These are phyloP conservation scores for Dicrurus megarhynchus DNA, from an alignment of 2,113 vertebrate species.

Conservation along the genomic window DNA sequence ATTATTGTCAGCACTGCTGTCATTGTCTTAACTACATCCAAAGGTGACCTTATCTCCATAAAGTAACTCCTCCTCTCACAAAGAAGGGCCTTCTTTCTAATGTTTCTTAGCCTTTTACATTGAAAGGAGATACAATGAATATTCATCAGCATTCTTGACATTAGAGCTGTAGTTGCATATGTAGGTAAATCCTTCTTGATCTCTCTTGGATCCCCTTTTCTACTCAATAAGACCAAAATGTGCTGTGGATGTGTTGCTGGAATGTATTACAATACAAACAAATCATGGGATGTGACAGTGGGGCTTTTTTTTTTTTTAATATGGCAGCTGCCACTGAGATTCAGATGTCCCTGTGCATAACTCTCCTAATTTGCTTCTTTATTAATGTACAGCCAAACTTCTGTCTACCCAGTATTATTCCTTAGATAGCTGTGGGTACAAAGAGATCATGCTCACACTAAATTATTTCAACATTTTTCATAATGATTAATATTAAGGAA, in stretches of 20 bases:
- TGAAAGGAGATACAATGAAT: not conserved
- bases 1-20: not conserved
- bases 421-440: not conserved
- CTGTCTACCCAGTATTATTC: not conserved
- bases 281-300: not conserved
- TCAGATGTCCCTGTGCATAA: not conserved
- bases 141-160: not conserved
- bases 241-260: not conserved
- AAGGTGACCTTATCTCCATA: not conserved
- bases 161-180: not conserved
- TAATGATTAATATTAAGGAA: not conserved
- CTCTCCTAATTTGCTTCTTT: constrained; percentile 32
- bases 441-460: not conserved
- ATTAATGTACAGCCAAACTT: constrained; percentile 24
- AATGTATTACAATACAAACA: not conserved
- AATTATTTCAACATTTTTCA: not conserved
- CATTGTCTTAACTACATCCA: not conserved
- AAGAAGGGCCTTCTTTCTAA: not conserved
- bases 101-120: not conserved
- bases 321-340: constrained; percentile 29
- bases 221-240: not conserved
- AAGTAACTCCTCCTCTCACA: not conserved
- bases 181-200: not conserved
- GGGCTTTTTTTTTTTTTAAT: not conserved
- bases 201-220: not conserved